Percentiles rank a stretch among this genome's conserved stretches.
Evolutionary conservation across 2,888 invertebrate species (phyloP).

Genomic region (Quadroppia sp.): DNA sequence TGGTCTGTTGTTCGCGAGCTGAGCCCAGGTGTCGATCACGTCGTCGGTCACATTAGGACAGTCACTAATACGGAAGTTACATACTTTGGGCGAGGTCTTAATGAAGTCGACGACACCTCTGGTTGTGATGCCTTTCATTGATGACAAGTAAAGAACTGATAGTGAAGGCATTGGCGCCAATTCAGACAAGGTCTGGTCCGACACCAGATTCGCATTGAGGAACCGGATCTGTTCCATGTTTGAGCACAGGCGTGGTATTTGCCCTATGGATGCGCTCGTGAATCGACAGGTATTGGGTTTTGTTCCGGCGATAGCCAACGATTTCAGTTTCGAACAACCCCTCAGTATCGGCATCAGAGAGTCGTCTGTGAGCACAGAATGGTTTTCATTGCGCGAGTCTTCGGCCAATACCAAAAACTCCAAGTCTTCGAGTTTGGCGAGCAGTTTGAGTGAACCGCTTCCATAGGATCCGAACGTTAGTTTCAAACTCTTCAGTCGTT

Average conservation of each 20-base stretch:
- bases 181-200: not conserved
- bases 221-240: constrained; percentile 26
- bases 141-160: constrained; percentile 8
- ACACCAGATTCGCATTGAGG: not conserved
- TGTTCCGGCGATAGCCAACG: constrained; percentile 22
- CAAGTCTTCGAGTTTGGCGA: not conserved
- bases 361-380: constrained; percentile 24
- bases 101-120: not conserved
- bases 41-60: constrained; percentile 15
- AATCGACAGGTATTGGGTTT: constrained; percentile 20
- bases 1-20: not conserved
- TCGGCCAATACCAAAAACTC: constrained; percentile 31
- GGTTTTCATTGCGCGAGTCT: constrained; percentile 19
- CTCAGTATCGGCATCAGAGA: not conserved
- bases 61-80: constrained; percentile 19
- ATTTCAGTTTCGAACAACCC: constrained; percentile 1
- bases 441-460: not conserved
- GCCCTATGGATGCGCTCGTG: not conserved
- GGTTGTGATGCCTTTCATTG: constrained; percentile 5
- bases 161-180: not conserved
- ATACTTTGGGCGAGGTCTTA: not conserved
- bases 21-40: not conserved
- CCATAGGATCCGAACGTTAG: constrained; percentile 18
- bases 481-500: constrained; percentile 7
- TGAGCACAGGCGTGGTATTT: not conserved